phyloP scores from a whole-genome alignment of 2,113 vertebrate genomes.

The Diadophis punctatus region DNA sequence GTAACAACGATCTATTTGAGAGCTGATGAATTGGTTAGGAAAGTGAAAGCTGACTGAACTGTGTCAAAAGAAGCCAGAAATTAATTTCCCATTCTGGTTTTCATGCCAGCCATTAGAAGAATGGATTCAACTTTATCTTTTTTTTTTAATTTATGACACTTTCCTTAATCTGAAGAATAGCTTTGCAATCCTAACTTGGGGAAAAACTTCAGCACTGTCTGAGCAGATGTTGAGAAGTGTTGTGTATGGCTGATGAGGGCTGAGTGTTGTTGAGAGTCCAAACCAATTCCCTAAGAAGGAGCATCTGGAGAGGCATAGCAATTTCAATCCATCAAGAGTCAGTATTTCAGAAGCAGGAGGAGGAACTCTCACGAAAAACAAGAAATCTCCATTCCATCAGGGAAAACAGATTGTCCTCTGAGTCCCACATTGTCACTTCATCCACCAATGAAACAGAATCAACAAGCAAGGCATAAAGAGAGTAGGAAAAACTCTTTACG shows the following conservation, averaged over 20 bases:
- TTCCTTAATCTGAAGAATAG: not conserved
- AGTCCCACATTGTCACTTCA: not conserved
- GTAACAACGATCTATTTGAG: not conserved
- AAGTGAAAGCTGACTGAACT: not conserved
- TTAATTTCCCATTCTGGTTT: not conserved
- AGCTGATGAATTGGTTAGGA: not conserved
- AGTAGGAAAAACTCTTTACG: not conserved
- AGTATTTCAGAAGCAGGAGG: not conserved
- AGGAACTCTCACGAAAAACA: constrained; percentile 45
- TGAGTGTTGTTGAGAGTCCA: not conserved
- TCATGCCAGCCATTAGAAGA: not conserved
- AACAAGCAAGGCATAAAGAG: constrained; percentile 15
- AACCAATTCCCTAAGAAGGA: not conserved
- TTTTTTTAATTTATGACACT: not conserved
- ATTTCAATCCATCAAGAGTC: constrained; percentile 16
- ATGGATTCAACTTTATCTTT: not conserved
- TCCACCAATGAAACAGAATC: not conserved
- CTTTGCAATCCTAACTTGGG: not conserved
- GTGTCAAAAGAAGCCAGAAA: not conserved
- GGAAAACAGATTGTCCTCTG: not conserved
- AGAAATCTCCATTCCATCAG: constrained; percentile 28
- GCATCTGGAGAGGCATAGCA: constrained; percentile 11
- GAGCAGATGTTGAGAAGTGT: not conserved
- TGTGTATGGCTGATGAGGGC: not conserved
- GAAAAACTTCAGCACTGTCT: not conserved